phyloP scores from a whole-genome alignment of 1,140 invertebrate species.

The Hydropsyche tenuis region DNA sequence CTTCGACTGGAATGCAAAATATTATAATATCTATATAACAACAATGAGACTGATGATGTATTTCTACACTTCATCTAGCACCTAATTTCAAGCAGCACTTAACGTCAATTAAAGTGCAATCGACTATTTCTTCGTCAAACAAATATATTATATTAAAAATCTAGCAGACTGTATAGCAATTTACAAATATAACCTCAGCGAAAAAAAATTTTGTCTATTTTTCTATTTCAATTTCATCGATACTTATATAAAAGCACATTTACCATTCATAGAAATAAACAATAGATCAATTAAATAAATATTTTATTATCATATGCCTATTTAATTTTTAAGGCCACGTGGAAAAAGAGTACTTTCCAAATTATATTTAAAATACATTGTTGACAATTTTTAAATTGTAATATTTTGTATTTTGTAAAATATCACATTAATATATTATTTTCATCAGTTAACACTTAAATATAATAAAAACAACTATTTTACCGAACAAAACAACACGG shows the following conservation, averaged over 20 bases:
- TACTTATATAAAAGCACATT: conserved; percentile 20
- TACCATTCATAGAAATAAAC: neutral
- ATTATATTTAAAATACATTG: conserved; percentile 19
- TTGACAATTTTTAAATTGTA: conserved; percentile 19
- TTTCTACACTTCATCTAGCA: conserved; percentile 37
- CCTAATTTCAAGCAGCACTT: conserved; percentile 40
- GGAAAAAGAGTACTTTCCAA: conserved; percentile 26
- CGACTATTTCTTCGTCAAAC: conserved; percentile 34
- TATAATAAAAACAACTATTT: conserved; percentile 1
- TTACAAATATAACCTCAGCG: conserved; percentile 20
- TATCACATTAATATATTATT: conserved; percentile 28
- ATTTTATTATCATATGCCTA: conserved; percentile 31
- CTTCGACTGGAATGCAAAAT: too few relatives aligned
- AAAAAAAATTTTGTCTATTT: neutral
- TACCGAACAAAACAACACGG: too few relatives aligned
- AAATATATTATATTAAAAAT: conserved; percentile 22
- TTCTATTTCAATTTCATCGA: conserved; percentile 5
- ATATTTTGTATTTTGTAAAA: conserved; percentile 9
- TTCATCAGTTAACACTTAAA: conserved; percentile 23
- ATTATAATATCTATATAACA: conserved; percentile 43
- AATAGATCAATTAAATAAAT: conserved; percentile 19
- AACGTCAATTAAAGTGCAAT: conserved; percentile 34
- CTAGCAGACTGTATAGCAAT: conserved; percentile 42
- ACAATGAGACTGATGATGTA: conserved; percentile 38
- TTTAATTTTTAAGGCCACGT: conserved; percentile 40